phyloP scores from a whole-genome alignment of 2,797 vertebrate species.

The Sphaeramia orbicularis region DNA sequence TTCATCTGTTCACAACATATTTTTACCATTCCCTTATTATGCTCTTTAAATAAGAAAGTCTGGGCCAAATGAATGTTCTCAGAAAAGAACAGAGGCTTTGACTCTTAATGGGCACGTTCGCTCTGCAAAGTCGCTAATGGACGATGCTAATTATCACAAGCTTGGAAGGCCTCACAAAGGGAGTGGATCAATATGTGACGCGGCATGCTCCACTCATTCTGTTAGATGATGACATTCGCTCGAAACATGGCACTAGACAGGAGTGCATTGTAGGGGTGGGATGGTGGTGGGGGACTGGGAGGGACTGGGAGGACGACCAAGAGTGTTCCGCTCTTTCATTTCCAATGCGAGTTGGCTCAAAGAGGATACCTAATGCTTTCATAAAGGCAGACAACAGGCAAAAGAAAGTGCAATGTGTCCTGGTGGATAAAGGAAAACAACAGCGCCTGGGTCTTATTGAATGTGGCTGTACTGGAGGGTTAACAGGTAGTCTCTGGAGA shows the following conservation, averaged over 20 bases:
- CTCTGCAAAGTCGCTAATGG: conserved; percentile 87
- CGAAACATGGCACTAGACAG: conserved; percentile 73
- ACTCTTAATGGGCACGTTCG: conserved; percentile 87
- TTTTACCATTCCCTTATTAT: conserved; percentile 80
- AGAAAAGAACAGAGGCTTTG: conserved; percentile 83
- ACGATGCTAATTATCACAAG: conserved; percentile 86
- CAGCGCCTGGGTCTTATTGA: conserved; percentile 52
- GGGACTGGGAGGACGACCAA: conserved; percentile 61
- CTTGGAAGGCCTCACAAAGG: conserved; percentile 84
- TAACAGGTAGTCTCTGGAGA: conserved; percentile 59
- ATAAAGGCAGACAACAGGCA: conserved; percentile 68
- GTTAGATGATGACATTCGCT: conserved; percentile 81
- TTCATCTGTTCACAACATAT: conserved; percentile 81
- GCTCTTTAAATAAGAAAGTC: conserved; percentile 82
- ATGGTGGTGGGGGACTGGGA: conserved; percentile 53
- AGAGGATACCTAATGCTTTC: conserved; percentile 78
- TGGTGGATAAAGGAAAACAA: conserved; percentile 66
- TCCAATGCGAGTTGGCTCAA: conserved; percentile 70
- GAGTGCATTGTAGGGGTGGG: conserved; percentile 69
- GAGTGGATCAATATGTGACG: conserved; percentile 85
- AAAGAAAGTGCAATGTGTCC: conserved; percentile 63
- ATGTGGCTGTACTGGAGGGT: conserved; percentile 51
- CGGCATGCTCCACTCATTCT: conserved; percentile 72
- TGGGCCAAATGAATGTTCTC: conserved; percentile 81
- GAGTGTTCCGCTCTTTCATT: conserved; percentile 79